Evolutionary conservation across 2,113 vertebrate species (phyloP).

Genomic region (Brachyhypopomus occidentalis): DNA sequence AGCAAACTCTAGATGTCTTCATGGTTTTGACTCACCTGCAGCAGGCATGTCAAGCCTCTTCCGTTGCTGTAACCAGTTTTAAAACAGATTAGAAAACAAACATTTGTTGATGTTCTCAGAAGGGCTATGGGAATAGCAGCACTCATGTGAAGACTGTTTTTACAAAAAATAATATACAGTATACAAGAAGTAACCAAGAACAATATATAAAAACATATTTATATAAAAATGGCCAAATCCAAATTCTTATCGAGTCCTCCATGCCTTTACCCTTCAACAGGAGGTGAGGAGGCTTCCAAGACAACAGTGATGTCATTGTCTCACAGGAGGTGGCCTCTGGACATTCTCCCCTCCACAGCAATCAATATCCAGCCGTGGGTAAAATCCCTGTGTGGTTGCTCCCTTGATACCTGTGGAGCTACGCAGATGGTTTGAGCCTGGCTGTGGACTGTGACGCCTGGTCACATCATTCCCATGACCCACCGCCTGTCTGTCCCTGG

Average conservation of each 20-base stretch:
- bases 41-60: not conserved
- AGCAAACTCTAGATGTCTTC: not conserved
- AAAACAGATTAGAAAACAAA: too few species aligned
- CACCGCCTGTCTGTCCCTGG: constrained; percentile 70
- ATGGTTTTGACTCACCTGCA: not conserved
- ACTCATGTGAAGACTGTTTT: too few species aligned
- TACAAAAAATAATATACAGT: too few species aligned
- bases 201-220: too few species aligned
- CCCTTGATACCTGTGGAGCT: constrained; percentile 62
- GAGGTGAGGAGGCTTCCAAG: not conserved
- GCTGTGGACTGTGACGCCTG: constrained; percentile 69
- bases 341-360: constrained; percentile 55
- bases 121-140: too few species aligned
- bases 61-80: too few species aligned
- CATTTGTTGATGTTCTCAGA: too few species aligned
- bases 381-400: constrained; percentile 69
- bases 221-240: too few species aligned
- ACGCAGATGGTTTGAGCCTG: constrained; percentile 70
- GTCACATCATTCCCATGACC: constrained; percentile 81
- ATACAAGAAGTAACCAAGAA: too few species aligned
- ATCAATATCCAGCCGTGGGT: constrained; percentile 72
- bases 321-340: constrained; percentile 13
- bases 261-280: constrained; percentile 21
- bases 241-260: too few species aligned
- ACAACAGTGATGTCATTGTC: not conserved